Evolutionary conservation across 1,140 invertebrate genomes (phyloP).

Genomic region (Hypsibius dujardini): DNA sequence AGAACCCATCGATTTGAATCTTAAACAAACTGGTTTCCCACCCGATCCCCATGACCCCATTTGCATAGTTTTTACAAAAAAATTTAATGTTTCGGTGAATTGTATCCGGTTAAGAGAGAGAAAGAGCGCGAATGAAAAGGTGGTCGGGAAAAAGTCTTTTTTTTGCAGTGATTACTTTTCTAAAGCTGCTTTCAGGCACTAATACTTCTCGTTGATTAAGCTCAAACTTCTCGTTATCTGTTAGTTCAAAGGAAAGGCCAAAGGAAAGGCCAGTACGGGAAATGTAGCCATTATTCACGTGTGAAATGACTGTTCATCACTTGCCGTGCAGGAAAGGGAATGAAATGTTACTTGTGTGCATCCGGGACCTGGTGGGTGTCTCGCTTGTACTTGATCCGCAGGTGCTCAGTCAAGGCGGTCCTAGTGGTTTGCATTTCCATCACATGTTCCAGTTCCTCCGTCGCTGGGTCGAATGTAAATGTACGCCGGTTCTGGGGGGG

Average conservation of each 20-base stretch:
- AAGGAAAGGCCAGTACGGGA: too few relatives aligned
- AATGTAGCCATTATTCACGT: not conserved
- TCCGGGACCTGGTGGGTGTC: not conserved
- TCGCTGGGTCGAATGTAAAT: constrained; percentile 18
- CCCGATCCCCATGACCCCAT: too few relatives aligned
- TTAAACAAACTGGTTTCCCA: not conserved
- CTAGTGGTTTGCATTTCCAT: constrained; percentile 28
- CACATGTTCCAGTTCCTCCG: constrained; percentile 27
- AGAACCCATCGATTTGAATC: not conserved
- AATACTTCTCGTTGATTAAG: not conserved
- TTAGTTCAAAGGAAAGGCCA: not conserved
- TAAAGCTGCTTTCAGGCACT: too few relatives aligned
- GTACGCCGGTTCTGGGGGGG: not conserved
- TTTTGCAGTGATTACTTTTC: too few relatives aligned
- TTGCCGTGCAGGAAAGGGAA: too few relatives aligned
- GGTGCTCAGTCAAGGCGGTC: constrained; percentile 28
- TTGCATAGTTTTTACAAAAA: too few relatives aligned
- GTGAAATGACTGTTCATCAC: not conserved
- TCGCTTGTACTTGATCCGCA: constrained; percentile 25
- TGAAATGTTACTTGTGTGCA: not conserved
- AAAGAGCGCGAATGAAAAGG: too few relatives aligned
- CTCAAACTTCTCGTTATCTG: not conserved
- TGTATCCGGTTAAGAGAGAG: too few relatives aligned
- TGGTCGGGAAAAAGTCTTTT: too few relatives aligned
- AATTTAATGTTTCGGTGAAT: too few relatives aligned